Evolutionary conservation across 2,797 vertebrate genomes (phyloP).

Genomic region (Allobates femoralis): DNA sequence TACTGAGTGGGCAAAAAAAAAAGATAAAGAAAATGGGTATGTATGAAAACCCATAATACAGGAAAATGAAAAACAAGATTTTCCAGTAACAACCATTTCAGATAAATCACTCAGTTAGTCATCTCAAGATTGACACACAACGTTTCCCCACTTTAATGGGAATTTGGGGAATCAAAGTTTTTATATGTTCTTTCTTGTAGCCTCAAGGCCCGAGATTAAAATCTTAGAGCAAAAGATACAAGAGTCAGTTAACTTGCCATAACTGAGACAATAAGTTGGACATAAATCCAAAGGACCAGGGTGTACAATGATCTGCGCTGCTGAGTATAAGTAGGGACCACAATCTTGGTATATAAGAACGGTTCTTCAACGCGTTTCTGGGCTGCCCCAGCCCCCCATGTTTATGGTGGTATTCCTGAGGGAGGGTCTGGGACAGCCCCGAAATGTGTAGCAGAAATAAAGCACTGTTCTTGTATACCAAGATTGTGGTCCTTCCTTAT

Average conservation of each 20-base stretch:
- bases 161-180: not conserved
- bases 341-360: too few species aligned
- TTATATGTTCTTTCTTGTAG: slow-evolving; percentile 6
- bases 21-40: not conserved
- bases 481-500: too few species aligned
- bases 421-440: too few species aligned
- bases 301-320: too few species aligned
- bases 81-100: slow-evolving; percentile 26
- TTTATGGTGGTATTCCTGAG: too few species aligned
- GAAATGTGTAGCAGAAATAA: too few species aligned
- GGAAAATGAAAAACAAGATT: slow-evolving; percentile 47
- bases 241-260: slow-evolving; percentile 5
- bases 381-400: too few species aligned
- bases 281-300: too few species aligned
- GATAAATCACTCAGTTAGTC: slow-evolving; percentile 51
- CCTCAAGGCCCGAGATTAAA: slow-evolving; percentile 16
- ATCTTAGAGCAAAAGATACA: slow-evolving; percentile 2
- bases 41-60: slow-evolving; percentile 43
- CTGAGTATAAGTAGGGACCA: too few species aligned
- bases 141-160: not conserved
- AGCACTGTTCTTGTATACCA: too few species aligned
- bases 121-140: slow-evolving; percentile 19
- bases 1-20: slow-evolving; percentile 40
- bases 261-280: not conserved
- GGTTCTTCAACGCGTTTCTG: too few species aligned